A percentile compares a stretch with the other conserved stretches of the same genome.
phyloP scores from a whole-genome alignment of 2,113 vertebrate species.

The Tyto alba region DNA sequence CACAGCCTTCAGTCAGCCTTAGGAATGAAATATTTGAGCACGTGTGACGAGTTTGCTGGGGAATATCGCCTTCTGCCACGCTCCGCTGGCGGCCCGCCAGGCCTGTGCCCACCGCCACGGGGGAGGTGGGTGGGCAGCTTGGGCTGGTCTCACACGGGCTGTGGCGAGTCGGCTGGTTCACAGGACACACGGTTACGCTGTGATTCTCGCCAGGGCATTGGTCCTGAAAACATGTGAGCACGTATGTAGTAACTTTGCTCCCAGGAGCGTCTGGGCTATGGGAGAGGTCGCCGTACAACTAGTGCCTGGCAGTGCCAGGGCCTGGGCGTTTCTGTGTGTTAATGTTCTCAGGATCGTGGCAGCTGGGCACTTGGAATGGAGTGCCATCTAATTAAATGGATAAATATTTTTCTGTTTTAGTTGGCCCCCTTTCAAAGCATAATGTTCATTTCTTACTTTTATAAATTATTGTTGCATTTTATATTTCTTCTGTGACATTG shows the following conservation, averaged over 20 bases:
- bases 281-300: not conserved
- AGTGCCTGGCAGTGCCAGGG: fast-evolving
- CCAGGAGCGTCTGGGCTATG: not conserved
- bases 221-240: not conserved
- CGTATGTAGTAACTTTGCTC: fast-evolving
- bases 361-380: not conserved
- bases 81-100: not conserved
- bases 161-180: not conserved
- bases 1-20: conserved; percentile 2
- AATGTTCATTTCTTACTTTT: not conserved
- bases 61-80: not conserved
- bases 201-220: not conserved
- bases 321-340: not conserved
- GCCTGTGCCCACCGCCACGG: not conserved
- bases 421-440: not conserved
- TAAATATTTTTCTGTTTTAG: not conserved
- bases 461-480: not conserved
- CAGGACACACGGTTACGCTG: not conserved
- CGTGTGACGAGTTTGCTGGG: conserved; percentile 37
- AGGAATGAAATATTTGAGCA: conserved; percentile 25
- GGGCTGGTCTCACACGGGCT: not conserved
- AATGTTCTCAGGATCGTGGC: not conserved
- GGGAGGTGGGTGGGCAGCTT: not conserved
- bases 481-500: not conserved
- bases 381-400: not conserved